A percentile compares a stretch with the other conserved stretches of the same genome.
phyloP scores from a whole-genome alignment of 2,888 invertebrate genomes.

The Drosophila lacicola region DNA sequence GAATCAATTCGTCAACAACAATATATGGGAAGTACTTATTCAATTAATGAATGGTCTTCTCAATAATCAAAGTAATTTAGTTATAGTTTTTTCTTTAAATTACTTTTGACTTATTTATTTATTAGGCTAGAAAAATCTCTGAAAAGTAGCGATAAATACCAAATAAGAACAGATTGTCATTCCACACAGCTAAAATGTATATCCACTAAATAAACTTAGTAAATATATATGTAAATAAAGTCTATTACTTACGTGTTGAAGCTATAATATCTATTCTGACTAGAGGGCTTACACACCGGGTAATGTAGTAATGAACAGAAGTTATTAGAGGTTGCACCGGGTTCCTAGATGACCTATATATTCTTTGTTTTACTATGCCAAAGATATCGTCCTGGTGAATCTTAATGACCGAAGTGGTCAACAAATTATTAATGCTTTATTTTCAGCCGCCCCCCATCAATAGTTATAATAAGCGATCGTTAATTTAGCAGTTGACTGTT shows the following conservation, averaged over 20 bases:
- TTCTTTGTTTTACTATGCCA: too few species aligned
- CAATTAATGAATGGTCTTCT: slow-evolving; percentile 71
- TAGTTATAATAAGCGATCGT: too few species aligned
- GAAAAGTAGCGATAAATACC: slow-evolving; percentile 53
- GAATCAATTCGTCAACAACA: slow-evolving; percentile 67
- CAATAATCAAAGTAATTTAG: slow-evolving; percentile 53
- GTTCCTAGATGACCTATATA: too few species aligned
- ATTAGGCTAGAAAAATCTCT: slow-evolving; percentile 57
- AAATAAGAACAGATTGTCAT: slow-evolving; percentile 58
- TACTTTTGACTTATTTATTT: slow-evolving; percentile 55
- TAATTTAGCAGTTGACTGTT: too few species aligned
- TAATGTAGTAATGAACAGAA: too few species aligned
- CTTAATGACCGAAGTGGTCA: too few species aligned
- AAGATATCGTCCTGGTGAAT: too few species aligned
- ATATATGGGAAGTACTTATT: slow-evolving; percentile 67
- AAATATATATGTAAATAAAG: slow-evolving; percentile 35
- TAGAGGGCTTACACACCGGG: too few species aligned
- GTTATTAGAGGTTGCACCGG: too few species aligned
- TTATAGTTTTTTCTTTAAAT: slow-evolving; percentile 40
- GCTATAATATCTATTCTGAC: not conserved
- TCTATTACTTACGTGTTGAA: slow-evolving; percentile 7
- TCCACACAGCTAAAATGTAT: slow-evolving; percentile 56
- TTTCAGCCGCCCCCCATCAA: too few species aligned
- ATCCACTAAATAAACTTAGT: slow-evolving; percentile 52
- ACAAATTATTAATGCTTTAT: too few species aligned